Evolutionary conservation across 2,113 vertebrate species (phyloP).

Genomic region (Pomatostomus ruficeps): DNA sequence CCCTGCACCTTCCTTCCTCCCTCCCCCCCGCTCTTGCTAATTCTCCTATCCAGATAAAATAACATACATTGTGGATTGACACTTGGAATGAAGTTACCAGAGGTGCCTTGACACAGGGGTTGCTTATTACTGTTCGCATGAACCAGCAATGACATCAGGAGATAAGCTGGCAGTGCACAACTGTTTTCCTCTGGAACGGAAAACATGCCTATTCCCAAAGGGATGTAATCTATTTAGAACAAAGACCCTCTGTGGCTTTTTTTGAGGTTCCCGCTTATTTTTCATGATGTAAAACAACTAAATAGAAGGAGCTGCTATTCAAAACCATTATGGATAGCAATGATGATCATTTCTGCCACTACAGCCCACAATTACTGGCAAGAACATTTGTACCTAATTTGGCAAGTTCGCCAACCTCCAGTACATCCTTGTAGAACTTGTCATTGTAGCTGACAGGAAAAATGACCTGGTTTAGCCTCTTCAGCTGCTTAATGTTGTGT

Average conservation of each 20-base stretch:
- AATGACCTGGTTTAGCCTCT: constrained; percentile 98
- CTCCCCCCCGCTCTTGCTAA: not conserved
- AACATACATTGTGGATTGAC: not conserved
- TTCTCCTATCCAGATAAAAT: not conserved
- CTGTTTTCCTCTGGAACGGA: not conserved
- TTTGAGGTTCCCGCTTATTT: not conserved
- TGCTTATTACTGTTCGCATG: not conserved
- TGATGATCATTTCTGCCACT: not conserved
- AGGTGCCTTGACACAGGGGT: not conserved
- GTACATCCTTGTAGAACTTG: constrained; percentile 99
- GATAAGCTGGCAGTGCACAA: not conserved
- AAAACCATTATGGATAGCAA: not conserved
- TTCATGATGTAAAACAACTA: not conserved
- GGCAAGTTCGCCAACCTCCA: constrained; percentile 98
- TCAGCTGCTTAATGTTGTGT: constrained; percentile 99
- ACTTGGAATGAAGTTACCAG: not conserved
- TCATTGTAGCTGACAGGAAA: constrained; percentile 99
- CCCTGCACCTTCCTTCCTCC: not conserved
- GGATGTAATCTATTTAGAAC: not conserved
- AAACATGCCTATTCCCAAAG: not conserved
- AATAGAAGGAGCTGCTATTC: not conserved
- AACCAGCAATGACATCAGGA: not conserved
- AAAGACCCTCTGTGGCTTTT: not conserved
- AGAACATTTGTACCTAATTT: constrained; percentile 87
- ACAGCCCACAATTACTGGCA: constrained; percentile 1